These are phyloP conservation scores for Spinus olivaceus DNA, from an alignment of 2,797 vertebrate genomes.

Conservation along the genomic window DNA sequence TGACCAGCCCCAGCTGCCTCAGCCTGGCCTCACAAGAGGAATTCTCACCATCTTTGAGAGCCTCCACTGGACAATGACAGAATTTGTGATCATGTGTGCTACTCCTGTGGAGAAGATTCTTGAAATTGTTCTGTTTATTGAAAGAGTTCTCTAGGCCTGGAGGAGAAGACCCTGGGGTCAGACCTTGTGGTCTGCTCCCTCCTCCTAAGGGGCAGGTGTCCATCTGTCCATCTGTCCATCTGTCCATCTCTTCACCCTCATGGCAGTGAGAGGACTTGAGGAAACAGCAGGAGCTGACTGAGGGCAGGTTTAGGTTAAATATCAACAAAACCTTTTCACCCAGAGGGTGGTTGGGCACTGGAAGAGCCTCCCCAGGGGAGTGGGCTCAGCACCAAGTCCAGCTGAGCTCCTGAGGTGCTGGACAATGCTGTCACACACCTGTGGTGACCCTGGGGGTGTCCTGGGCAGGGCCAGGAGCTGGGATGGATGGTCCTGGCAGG, in stretches of 20 bases:
- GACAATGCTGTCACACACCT: background rate
- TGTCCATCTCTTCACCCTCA: background rate
- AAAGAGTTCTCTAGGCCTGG: background rate
- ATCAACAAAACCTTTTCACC: background rate
- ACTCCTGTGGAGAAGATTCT: background rate
- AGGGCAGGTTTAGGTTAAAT: background rate
- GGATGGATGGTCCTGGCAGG: background rate
- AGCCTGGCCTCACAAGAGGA: background rate
- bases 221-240: too few species aligned
- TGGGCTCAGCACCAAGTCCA: background rate
- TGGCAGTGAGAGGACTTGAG: background rate
- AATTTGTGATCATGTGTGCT: accelerated
- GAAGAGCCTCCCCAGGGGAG: background rate
- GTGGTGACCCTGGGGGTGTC: background rate
- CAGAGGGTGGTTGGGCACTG: background rate
- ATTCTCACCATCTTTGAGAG: too few species aligned
- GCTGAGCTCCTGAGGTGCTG: background rate
- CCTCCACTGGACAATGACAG: background rate
- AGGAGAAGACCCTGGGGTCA: background rate
- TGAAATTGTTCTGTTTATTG: background rate
- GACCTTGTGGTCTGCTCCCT: background rate
- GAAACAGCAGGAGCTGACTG: background rate
- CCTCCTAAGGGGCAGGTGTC: background rate
- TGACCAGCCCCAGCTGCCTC: background rate
- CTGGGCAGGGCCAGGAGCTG: background rate